phyloP scores from a whole-genome alignment of 2,797 vertebrate genomes.

The Hipposideros larvatus region DNA sequence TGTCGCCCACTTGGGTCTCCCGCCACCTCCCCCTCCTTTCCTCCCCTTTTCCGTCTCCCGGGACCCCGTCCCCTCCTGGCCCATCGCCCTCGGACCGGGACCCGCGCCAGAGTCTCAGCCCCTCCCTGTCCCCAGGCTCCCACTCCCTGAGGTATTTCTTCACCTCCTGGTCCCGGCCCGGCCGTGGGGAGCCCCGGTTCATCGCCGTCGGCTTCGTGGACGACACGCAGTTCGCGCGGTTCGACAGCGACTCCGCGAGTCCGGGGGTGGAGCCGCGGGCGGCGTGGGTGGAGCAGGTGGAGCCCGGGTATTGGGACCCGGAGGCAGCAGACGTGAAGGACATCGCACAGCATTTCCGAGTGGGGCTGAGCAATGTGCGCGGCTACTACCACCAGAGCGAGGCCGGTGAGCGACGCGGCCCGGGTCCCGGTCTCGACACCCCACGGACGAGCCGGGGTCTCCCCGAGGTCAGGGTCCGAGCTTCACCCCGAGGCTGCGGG shows the following conservation, averaged over 20 bases:
- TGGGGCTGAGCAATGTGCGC: neutral
- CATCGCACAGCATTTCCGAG: accelerated
- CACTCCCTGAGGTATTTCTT: neutral
- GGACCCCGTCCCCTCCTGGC: neutral
- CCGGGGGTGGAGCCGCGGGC: neutral
- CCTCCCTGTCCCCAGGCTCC: neutral
- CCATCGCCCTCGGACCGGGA: no score
- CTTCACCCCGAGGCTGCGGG: no score
- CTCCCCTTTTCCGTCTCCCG: neutral
- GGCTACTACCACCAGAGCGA: neutral
- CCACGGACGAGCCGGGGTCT: accelerated
- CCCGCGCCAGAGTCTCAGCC: no score
- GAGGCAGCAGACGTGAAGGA: no score
- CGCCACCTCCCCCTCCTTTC: neutral
- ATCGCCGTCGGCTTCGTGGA: neutral
- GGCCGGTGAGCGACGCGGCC: neutral
- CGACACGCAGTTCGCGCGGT: neutral
- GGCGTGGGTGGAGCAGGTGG: neutral
- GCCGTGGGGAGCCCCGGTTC: neutral
- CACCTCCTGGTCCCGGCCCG: neutral
- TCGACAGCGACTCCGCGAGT: neutral
- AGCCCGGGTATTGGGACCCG: neutral
- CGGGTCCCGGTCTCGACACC: no score
- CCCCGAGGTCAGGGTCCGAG: accelerated
- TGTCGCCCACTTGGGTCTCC: no score